Conservation (phyloP, 2,888 invertebrate species). For the Ernsta delagoae region DNA sequence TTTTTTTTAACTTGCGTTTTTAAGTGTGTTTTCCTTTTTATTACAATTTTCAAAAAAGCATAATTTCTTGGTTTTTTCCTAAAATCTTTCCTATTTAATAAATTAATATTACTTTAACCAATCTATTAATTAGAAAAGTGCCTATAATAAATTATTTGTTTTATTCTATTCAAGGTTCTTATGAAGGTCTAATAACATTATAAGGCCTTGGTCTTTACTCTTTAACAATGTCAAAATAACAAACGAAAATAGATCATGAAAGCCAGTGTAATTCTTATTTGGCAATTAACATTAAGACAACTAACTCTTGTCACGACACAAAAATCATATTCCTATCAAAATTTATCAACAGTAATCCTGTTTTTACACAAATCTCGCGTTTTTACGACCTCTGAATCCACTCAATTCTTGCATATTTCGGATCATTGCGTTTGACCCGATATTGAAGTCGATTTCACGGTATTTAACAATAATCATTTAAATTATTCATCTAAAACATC, state of each 20-base stretch:
- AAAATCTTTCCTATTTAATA: too few relatives aligned
- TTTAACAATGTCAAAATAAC: background rate
- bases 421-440: conserved; percentile 27
- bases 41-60: too few relatives aligned
- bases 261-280: background rate
- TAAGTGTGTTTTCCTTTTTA: too few relatives aligned
- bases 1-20: too few relatives aligned
- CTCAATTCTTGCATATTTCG: conserved; percentile 5
- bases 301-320: background rate
- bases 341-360: conserved; percentile 2
- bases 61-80: too few relatives aligned
- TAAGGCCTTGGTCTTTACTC: background rate
- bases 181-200: too few relatives aligned
- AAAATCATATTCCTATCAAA: background rate
- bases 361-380: conserved; percentile 9
- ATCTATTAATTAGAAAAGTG: too few relatives aligned
- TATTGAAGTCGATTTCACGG: conserved; percentile 27
- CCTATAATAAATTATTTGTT: too few relatives aligned
- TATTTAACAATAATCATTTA: conserved; percentile 3
- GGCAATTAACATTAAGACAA: background rate
- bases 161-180: too few relatives aligned
- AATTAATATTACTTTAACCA: too few relatives aligned
- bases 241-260: background rate
- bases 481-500: conserved; percentile 6
- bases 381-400: background rate